Evolutionary conservation across 2,113 vertebrate species (phyloP), one percentile per base, ranked within the genome.

Genomic region (Salminus brasiliensis): DNA sequence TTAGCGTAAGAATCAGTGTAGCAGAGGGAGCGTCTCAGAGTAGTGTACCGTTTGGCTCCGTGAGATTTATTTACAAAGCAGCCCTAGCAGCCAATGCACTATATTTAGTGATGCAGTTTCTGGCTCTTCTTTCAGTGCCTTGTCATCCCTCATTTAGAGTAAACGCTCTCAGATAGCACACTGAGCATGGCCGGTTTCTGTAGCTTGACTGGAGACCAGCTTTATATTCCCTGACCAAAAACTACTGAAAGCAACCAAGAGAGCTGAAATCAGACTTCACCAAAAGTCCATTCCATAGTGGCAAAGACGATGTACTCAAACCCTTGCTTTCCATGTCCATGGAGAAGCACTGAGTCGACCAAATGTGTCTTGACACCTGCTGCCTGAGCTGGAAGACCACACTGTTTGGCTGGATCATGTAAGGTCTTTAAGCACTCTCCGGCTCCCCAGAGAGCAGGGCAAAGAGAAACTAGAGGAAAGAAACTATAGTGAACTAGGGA

Each of bases 1-100:
- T 82, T 88, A 85, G 81, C 78, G 83, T 49, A 66, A 80, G 79
- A 85, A 81, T 78, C 84, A 76, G 86, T 88, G 87, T 87, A 84
- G 76, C 63, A 70, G 43, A 43, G 41, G 25, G 69, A 76, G 65
- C 29, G 30, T 72, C 52, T 62, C 68, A 53, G 72, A 72, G 68
- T 72, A 79, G 78, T n/a, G n/a, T n/a, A n/a, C 57, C 70, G 59
- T 63, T 76, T 75, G 49, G 7, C 62, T 79, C 30, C 29, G 55
- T 16, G 16, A 75, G 72, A 76, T 83, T 67, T 55, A 71, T 83
- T 83, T 83, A 80, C 82, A 5, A 41, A 59, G 79, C 41, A 18
- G 29, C 72, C 57, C 72, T 12, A 47, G 49, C 62, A 74, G 59
- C 57, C 29, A 21, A 36, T 5, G 52, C 72, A 41, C 71, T 75